These are phyloP conservation scores for Itoplectis maculator DNA, from an alignment of 2,888 invertebrate genomes.

Conservation along the genomic window DNA sequence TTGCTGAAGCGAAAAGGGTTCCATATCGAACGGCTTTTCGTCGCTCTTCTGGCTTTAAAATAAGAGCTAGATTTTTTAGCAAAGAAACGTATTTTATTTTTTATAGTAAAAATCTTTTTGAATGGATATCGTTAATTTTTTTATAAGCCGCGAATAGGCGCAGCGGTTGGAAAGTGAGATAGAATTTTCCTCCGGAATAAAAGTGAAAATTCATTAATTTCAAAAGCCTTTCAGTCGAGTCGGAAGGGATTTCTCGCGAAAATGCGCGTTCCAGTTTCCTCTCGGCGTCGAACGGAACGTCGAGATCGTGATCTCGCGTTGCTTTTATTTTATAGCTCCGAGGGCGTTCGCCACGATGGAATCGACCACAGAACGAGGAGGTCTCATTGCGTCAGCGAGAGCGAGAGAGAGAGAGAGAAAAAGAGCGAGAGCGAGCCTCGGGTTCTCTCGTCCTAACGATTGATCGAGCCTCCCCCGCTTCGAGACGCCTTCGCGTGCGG, in stretches of 20 bases:
- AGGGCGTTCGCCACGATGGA: neutral
- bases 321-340: neutral
- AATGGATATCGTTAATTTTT: too few species aligned
- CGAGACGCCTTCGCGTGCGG: conserved; percentile 42
- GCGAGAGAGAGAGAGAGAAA: too few species aligned
- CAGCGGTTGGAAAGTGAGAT: neutral
- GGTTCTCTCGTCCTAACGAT: conserved; percentile 57
- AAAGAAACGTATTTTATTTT: too few species aligned
- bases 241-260: neutral
- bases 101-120: too few species aligned
- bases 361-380: conserved; percentile 39
- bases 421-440: conserved; percentile 47
- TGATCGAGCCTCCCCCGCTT: conserved; percentile 50
- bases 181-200: neutral
- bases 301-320: neutral
- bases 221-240: neutral
- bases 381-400: conserved; percentile 58
- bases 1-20: neutral
- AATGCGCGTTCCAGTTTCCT: neutral
- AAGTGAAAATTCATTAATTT: neutral
- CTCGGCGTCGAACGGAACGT: neutral
- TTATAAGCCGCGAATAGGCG: too few species aligned
- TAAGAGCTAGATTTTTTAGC: too few species aligned
- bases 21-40: too few species aligned
- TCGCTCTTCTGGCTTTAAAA: too few species aligned